phyloP scores from a whole-genome alignment of 2,113 vertebrate genomes.

The Pipa parva region DNA sequence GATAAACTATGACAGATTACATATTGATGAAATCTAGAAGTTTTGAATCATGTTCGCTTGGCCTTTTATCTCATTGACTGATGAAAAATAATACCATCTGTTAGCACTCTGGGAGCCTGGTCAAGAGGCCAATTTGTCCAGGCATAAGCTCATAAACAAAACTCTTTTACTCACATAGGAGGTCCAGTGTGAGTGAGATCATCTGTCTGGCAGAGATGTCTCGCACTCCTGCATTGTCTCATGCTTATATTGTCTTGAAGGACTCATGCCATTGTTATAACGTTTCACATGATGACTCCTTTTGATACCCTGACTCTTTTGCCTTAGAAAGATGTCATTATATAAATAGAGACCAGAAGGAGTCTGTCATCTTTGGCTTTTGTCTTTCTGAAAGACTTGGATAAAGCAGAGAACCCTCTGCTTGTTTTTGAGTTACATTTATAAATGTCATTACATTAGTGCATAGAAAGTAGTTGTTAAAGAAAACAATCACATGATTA shows the following conservation, averaged over 20 bases:
- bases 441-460: too few relatives aligned
- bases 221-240: not conserved
- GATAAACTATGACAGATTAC: constrained; percentile 80
- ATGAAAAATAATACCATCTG: constrained; percentile 73
- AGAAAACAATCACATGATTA: too few relatives aligned
- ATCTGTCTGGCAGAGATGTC: not conserved
- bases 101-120: constrained; percentile 53
- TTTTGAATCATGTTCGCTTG: constrained; percentile 76
- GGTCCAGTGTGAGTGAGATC: not conserved
- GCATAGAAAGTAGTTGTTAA: too few relatives aligned
- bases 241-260: too few relatives aligned
- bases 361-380: too few relatives aligned
- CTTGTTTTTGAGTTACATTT: too few relatives aligned
- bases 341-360: too few relatives aligned
- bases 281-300: too few relatives aligned
- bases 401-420: too few relatives aligned
- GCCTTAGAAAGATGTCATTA: too few relatives aligned
- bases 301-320: too few relatives aligned
- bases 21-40: constrained; percentile 83
- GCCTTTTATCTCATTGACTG: constrained; percentile 73
- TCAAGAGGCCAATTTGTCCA: constrained; percentile 34
- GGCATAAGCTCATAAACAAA: not conserved
- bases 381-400: too few relatives aligned
- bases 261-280: not conserved
- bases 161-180: not conserved